Conservation (phyloP, 2,113 vertebrate species). For the Parotia lawesii region DNA sequence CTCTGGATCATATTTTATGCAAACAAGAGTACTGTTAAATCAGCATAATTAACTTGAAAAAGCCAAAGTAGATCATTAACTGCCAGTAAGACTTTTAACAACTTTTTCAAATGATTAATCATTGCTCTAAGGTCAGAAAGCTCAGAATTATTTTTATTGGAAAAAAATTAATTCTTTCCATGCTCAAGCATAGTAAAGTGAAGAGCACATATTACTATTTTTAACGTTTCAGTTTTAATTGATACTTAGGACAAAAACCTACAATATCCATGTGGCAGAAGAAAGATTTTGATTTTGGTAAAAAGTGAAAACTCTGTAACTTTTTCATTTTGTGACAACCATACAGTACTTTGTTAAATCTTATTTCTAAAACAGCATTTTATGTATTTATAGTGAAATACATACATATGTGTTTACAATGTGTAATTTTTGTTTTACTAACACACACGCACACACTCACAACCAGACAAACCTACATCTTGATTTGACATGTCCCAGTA, state of each 20-base stretch:
- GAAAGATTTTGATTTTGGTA: not conserved
- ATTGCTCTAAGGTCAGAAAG: conserved; percentile 13
- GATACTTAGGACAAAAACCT: not conserved
- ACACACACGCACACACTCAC: rapidly evolving
- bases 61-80: conserved; percentile 25
- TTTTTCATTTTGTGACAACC: not conserved
- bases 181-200: not conserved
- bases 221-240: not conserved
- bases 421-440: not conserved
- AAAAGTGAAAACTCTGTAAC: not conserved
- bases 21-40: conserved; percentile 43
- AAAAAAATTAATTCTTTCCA: not conserved
- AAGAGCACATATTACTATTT: not conserved
- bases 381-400: not conserved
- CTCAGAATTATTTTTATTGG: not conserved
- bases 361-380: not conserved
- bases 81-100: conserved; percentile 20
- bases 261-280: not conserved
- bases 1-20: conserved; percentile 40
- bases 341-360: not conserved
- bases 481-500: conserved; percentile 99
- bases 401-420: not conserved
- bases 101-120: conserved; percentile 15
- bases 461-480: conserved; percentile 82
- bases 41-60: conserved; percentile 51